Conservation (phyloP, 2,888 invertebrate genomes). For the Bedellia somnulentella region DNA sequence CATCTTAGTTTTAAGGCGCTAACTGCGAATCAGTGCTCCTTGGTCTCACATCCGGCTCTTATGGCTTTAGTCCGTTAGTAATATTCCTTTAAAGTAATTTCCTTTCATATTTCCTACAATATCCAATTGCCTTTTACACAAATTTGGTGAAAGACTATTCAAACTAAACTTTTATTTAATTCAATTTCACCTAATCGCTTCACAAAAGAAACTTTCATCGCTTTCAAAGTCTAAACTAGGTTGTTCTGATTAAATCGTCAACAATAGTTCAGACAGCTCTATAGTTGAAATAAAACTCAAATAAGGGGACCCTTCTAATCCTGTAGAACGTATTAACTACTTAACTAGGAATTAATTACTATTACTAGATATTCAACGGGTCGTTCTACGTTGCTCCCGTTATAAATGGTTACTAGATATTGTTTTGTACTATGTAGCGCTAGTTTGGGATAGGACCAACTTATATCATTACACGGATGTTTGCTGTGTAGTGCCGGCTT, state of each 20-base stretch:
- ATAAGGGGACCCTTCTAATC: slow-evolving; percentile 23
- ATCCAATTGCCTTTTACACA: background rate
- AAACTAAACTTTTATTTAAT: background rate
- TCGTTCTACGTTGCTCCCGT: no score
- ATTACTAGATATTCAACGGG: slow-evolving; percentile 14
- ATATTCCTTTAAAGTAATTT: no score
- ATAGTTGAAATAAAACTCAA: slow-evolving; percentile 33
- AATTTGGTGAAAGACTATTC: background rate
- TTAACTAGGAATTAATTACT: slow-evolving; percentile 47
- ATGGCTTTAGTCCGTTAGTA: no score
- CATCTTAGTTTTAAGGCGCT: no score
- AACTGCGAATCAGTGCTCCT: no score
- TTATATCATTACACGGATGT: background rate
- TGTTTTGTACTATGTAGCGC: background rate
- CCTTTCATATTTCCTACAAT: no score
- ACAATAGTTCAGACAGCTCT: slow-evolving; percentile 8
- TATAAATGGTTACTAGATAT: no score
- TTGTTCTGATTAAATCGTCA: background rate
- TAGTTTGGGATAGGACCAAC: background rate
- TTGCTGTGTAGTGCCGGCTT: no score
- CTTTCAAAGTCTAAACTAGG: background rate
- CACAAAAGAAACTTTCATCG: background rate
- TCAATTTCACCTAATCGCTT: background rate
- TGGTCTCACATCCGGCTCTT: no score
- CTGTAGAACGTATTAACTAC: slow-evolving; percentile 34